A percentile compares a stretch with the other conserved stretches of the same genome.
phyloP scores from a whole-genome alignment of 2,797 vertebrate genomes.

The Sebastes melanostomus region DNA sequence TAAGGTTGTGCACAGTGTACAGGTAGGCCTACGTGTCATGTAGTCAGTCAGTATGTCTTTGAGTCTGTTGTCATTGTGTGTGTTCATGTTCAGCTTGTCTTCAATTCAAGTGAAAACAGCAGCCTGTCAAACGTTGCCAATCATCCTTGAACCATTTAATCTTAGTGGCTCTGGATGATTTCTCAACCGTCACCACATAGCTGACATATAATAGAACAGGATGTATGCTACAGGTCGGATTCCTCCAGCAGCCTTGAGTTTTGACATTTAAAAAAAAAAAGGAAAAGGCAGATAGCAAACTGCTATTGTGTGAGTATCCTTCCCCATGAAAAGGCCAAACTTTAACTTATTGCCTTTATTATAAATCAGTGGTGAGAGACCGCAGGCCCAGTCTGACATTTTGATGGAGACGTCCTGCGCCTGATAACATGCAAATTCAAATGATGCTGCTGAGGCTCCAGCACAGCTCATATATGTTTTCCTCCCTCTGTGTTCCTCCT shows the following conservation, averaged over 20 bases:
- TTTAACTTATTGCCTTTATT: constrained; percentile 56
- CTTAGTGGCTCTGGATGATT: not conserved
- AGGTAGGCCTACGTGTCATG: too few relatives aligned
- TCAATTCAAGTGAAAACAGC: not conserved
- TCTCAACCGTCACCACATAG: not conserved
- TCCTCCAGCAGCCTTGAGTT: constrained; percentile 18
- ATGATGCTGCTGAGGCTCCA: constrained; percentile 57
- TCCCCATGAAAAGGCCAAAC: constrained; percentile 48
- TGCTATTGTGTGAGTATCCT: constrained; percentile 31
- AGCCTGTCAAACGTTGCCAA: not conserved
- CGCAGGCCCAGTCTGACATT: constrained; percentile 73
- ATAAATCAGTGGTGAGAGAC: constrained; percentile 57
- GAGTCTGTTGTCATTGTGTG: not conserved
- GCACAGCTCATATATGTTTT: constrained; percentile 48
- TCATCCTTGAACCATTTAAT: constrained; percentile 2
- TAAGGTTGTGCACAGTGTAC: not conserved
- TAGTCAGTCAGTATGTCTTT: not conserved
- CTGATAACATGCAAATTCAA: constrained; percentile 81
- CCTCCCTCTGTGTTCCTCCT: constrained; percentile 17
- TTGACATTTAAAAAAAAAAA: constrained; percentile 53
- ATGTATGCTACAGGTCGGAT: not conserved
- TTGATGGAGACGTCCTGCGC: constrained; percentile 74
- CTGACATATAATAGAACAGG: not conserved
- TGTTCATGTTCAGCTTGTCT: not conserved
- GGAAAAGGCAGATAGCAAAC: constrained; percentile 15